Conservation (phyloP, 2,797 vertebrate species). For the Muscicapa comitata region DNA sequence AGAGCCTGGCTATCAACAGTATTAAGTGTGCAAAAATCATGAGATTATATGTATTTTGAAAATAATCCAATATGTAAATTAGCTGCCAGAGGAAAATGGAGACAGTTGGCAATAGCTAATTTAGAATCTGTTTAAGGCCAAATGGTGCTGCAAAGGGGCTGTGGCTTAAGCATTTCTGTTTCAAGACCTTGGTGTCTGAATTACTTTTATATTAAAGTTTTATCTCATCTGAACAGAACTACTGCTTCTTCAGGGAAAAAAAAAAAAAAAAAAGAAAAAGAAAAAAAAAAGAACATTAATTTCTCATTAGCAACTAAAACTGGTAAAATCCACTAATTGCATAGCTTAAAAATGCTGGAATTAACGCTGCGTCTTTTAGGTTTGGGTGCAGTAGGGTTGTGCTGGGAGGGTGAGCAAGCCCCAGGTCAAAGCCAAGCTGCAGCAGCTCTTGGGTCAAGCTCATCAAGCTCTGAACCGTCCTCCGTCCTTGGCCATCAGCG, state of each 20-base stretch:
- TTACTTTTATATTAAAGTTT: background rate
- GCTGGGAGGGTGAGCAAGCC: background rate
- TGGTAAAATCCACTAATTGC: background rate
- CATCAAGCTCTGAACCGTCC: rapidly evolving
- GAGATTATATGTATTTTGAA: background rate
- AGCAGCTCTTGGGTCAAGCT: rapidly evolving
- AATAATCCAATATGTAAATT: slow-evolving; percentile 16
- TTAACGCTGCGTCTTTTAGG: rapidly evolving
- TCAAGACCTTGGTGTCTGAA: background rate
- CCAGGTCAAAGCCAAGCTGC: rapidly evolving
- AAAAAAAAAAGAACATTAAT: background rate
- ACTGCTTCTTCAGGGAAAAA: background rate
- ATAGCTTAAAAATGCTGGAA: background rate
- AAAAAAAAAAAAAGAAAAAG: background rate
- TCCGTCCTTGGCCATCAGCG: rapidly evolving
- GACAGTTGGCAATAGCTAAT: background rate
- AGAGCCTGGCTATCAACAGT: background rate
- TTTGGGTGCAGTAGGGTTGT: background rate
- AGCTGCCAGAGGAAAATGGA: background rate
- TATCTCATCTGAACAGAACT: background rate
- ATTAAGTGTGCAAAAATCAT: background rate
- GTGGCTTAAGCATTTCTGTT: background rate
- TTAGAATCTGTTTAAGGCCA: background rate
- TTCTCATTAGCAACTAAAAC: background rate
- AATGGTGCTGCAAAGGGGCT: background rate